Percentiles rank a stretch among this genome's conserved stretches.
phyloP scores from a whole-genome alignment of 2,797 vertebrate species.

The Cryptoblepharus egeriae region DNA sequence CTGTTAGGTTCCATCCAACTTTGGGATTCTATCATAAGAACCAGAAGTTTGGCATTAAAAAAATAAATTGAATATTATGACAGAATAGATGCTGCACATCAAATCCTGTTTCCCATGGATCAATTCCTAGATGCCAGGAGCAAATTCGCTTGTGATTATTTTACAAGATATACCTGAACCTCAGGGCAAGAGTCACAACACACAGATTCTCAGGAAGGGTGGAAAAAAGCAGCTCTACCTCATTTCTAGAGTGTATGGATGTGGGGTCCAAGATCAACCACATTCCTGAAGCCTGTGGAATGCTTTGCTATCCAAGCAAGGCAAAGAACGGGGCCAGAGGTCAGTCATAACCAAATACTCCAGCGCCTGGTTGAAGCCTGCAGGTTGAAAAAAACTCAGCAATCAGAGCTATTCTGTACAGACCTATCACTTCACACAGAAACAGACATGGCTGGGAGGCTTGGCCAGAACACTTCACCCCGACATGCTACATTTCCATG shows the following conservation, averaged over 20 bases:
- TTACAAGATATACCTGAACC: neutral
- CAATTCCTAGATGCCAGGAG: neutral
- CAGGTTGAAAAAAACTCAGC: too few species aligned
- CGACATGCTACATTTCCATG: neutral
- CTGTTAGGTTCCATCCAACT: too few species aligned
- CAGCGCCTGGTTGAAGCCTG: neutral
- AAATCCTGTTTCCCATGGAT: neutral
- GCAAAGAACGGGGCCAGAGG: neutral
- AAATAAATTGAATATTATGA: too few species aligned
- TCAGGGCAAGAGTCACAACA: rapidly evolving
- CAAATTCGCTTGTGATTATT: neutral
- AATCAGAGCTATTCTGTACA: too few species aligned
- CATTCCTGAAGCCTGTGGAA: slow-evolving; percentile 8
- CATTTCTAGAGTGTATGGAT: neutral
- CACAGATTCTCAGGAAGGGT: neutral
- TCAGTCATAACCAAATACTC: neutral
- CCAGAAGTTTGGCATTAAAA: too few species aligned
- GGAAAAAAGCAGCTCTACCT: neutral
- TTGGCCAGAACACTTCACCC: neutral
- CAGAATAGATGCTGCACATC: neutral
- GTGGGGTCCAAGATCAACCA: neutral
- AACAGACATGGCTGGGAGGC: too few species aligned
- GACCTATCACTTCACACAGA: too few species aligned
- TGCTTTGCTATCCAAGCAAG: neutral
- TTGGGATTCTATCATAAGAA: too few species aligned